A percentile compares a stretch with the other conserved stretches of the same genome.
Evolutionary conservation across 2,888 invertebrate genomes (phyloP).

Genomic region (Hydrotaea cyrtoneurina): DNA sequence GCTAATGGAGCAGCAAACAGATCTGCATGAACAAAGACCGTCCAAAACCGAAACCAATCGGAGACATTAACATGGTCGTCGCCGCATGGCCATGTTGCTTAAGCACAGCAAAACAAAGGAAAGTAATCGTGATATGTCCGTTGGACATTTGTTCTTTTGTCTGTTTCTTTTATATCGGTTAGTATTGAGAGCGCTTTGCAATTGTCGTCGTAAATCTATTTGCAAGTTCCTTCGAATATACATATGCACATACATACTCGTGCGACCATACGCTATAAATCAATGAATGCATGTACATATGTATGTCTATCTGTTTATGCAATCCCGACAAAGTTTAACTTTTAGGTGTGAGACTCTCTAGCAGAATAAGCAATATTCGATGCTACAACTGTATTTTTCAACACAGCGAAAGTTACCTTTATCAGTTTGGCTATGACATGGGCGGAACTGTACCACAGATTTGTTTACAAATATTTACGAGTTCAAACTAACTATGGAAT

Average conservation of each 20-base stretch:
- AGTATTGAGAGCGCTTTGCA: slow-evolving; percentile 55
- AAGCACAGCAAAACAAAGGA: slow-evolving; percentile 41
- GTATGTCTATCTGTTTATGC: not conserved
- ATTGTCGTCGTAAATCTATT: slow-evolving; percentile 70
- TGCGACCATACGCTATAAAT: slow-evolving; percentile 45
- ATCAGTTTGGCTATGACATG: no score
- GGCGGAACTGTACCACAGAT: no score
- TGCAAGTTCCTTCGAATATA: slow-evolving; percentile 61
- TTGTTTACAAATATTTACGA: no score
- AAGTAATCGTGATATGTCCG: slow-evolving; percentile 58
- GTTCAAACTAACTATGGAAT: no score
- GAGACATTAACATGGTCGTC: slow-evolving; percentile 3
- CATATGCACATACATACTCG: not conserved
- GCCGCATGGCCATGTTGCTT: not conserved
- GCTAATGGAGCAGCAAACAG: slow-evolving; percentile 64
- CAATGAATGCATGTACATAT: slow-evolving; percentile 24
- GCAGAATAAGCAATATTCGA: no score
- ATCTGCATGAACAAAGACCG: slow-evolving; percentile 19
- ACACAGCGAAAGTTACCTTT: no score
- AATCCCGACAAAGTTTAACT: no score
- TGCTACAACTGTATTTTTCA: no score
- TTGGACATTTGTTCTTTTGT: slow-evolving; percentile 55
- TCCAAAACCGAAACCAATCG: slow-evolving; percentile 20
- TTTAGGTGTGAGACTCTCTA: no score
- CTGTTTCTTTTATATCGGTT: not conserved